phyloP scores from a whole-genome alignment of 2,888 invertebrate species.

The Cosmia pyralina region DNA sequence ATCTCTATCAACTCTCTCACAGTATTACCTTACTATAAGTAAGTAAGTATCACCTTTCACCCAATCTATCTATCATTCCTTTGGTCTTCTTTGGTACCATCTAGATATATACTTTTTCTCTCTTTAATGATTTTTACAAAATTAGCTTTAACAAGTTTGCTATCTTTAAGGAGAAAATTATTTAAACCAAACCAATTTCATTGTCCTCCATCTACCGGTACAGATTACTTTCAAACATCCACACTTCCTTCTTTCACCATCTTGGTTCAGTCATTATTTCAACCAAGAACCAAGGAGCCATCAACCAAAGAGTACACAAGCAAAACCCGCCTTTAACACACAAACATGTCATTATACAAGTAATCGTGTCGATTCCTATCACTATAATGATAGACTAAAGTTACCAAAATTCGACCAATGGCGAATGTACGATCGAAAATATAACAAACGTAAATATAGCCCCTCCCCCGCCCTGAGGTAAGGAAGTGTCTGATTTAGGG shows the following conservation, averaged over 20 bases:
- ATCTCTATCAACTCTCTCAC: background rate
- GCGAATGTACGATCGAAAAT: conserved; percentile 78
- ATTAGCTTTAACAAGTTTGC: background rate
- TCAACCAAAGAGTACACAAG: conserved; percentile 46
- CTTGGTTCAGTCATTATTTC: conserved; percentile 43
- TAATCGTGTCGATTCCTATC: conserved; percentile 63
- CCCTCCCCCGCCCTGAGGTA: conserved; percentile 82
- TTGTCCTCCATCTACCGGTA: conserved; percentile 34
- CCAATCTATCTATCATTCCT: background rate
- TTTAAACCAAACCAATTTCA: conserved; percentile 38
- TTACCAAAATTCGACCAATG: conserved; percentile 70
- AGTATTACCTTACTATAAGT: background rate
- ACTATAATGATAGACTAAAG: conserved; percentile 64
- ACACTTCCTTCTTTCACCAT: conserved; percentile 43
- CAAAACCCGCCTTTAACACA: conserved; percentile 47
- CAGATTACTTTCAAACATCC: conserved; percentile 36
- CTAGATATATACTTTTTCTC: background rate
- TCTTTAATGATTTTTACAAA: background rate
- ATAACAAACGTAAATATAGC: conserved; percentile 75
- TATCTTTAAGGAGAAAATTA: conserved; percentile 22
- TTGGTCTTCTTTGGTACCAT: background rate
- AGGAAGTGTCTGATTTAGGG: conserved; percentile 88
- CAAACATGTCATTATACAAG: conserved; percentile 52
- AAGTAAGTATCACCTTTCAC: too few relatives aligned
- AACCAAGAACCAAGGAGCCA: conserved; percentile 31